Evolutionary conservation across 64 coral and sea anemone genomes (phyloP), one percentile per base, ranked within the genome.

Genomic region (Montipora foliosa): DNA sequence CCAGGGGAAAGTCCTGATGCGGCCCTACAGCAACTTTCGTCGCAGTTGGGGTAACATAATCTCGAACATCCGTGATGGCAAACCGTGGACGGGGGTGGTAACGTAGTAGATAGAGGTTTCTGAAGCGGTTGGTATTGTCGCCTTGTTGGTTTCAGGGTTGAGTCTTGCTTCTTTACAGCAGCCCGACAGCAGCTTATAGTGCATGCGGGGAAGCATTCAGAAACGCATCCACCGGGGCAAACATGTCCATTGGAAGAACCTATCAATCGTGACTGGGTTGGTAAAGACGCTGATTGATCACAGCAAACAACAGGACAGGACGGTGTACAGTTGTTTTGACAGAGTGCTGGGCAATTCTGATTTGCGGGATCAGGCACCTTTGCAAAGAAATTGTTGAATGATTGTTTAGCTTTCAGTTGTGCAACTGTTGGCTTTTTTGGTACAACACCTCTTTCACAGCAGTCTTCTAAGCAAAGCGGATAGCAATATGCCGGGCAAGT

Each of bases 191-290:
- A 95, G 15, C 88, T 90, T 9, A 90, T 86, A 0, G 93, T 95
- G 84, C 93, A 95, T 71, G 87, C 88, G 19, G 93, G 93, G 47
- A 79, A 95, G 11, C 93, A 95, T 62, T 95, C 88, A 53, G 75
- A 89, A 76, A 59, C 15, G 49, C 93, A 95, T n/a, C 77, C 47
- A 10, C 79, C 81, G 15, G 93, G 93, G 10, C 93, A 95, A 79
- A 85, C 47, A 19, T 73, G 80, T 25, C 67, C 67, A 29, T 22
- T 21, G 1, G 77, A 53, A 13, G 17, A 11, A 13, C 50, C 47
- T 68, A 49, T 8, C 45, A 69, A 75, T 11, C 44, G 76, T 29
- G 92, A 49, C 17, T 77, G 58, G 15, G 48, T 49, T 17, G 61
- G 1, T 53, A 74, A 47, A 4, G 17, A 64, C 10, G 48, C 21